These are phyloP conservation scores for Sycophila sp. DNA, from an alignment of 1,140 invertebrate species.

Conservation along the genomic window DNA sequence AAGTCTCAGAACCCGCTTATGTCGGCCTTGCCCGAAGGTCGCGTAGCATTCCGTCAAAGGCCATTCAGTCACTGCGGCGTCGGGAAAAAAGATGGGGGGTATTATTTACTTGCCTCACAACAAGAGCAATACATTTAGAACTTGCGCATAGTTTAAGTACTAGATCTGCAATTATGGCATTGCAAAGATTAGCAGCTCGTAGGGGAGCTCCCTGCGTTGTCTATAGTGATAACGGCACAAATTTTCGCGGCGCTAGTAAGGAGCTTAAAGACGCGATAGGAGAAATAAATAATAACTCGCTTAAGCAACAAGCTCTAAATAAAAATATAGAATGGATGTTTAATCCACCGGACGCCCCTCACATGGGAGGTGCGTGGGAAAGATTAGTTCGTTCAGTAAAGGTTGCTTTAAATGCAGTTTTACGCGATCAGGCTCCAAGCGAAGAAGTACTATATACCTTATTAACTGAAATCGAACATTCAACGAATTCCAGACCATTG, in stretches of 20 bases:
- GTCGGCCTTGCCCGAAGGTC: constrained; percentile 2
- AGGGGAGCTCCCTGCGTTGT: constrained; percentile 28
- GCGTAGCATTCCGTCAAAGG: constrained; percentile 26
- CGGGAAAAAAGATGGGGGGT: constrained; percentile 53
- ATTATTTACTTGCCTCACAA: constrained; percentile 56
- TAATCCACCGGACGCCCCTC: too few species aligned
- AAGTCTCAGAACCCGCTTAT: not conserved
- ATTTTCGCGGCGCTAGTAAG: too few species aligned
- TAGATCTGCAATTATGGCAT: constrained; percentile 27
- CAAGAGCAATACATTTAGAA: constrained; percentile 63
- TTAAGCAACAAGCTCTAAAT: too few species aligned
- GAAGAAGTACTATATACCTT: constrained; percentile 25
- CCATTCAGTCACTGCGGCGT: constrained; percentile 47
- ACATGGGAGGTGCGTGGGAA: too few species aligned
- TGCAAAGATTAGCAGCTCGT: constrained; percentile 28
- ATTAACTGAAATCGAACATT: too few species aligned
- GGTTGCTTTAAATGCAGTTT: not conserved
- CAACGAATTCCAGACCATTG: too few species aligned
- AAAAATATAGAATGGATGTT: too few species aligned
- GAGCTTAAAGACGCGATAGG: too few species aligned
- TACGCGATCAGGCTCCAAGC: not conserved
- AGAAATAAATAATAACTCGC: too few species aligned
- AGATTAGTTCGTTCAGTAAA: too few species aligned
- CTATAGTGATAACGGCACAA: too few species aligned
- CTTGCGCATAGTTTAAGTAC: constrained; percentile 36